A percentile compares a stretch with the other conserved stretches of the same genome.
These are phyloP conservation scores for Cotesia chilonis DNA, from an alignment of 1,140 invertebrate genomes.

Conservation along the genomic window DNA sequence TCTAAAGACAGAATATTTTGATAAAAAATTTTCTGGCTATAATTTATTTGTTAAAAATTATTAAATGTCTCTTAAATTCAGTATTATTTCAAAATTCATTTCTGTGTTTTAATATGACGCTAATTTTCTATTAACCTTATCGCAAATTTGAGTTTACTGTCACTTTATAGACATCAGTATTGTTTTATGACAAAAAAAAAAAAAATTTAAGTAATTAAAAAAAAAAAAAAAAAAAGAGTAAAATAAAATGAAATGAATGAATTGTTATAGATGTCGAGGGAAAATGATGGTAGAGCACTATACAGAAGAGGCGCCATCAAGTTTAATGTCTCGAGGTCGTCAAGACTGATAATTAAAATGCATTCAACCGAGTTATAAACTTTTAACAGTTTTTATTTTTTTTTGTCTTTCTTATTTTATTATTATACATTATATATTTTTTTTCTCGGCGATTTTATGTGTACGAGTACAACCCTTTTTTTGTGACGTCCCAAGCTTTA, in stretches of 20 bases:
- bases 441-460: conserved; percentile 15
- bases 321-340: conserved; percentile 30
- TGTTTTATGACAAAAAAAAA: not conserved
- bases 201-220: not conserved
- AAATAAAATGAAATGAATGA: conserved; percentile 4
- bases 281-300: not conserved
- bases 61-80: too few species aligned
- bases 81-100: too few species aligned
- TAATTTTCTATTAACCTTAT: too few species aligned
- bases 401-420: not conserved
- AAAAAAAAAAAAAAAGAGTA: not conserved
- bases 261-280: conserved; percentile 2
- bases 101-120: too few species aligned
- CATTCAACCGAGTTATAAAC: conserved; percentile 52
- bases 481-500: not conserved
- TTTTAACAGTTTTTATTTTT: conserved; percentile 35
- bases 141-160: too few species aligned
- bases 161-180: too few species aligned
- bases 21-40: too few species aligned
- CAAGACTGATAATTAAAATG: conserved; percentile 53
- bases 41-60: too few species aligned
- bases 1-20: too few species aligned
- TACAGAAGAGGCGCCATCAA: conserved; percentile 10
- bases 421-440: not conserved
- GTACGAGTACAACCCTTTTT: conserved; percentile 12